phyloP scores from a whole-genome alignment of 2,113 vertebrate genomes.

The Ceyx margarethae region DNA sequence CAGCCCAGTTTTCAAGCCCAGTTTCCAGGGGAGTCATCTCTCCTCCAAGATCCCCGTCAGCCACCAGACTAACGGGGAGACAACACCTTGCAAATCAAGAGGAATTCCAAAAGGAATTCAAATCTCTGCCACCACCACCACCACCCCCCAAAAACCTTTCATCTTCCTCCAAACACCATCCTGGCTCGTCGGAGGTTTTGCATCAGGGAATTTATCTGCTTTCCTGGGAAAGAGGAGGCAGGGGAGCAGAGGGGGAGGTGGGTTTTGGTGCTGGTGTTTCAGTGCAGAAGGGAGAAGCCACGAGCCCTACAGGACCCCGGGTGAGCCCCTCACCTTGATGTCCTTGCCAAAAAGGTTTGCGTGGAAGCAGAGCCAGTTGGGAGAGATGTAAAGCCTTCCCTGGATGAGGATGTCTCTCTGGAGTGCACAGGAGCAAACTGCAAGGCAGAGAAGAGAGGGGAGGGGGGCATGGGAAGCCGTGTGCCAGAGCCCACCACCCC shows the following conservation, averaged over 20 bases:
- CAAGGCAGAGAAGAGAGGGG: background rate
- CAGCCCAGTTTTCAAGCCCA: constrained; percentile 39
- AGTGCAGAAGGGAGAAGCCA: background rate
- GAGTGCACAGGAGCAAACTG: constrained; percentile 95
- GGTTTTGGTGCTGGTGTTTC: background rate
- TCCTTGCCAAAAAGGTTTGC: constrained; percentile 96
- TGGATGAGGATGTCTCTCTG: constrained; percentile 94
- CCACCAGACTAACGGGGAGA: background rate
- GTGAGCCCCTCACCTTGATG: constrained; percentile 84
- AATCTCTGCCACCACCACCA: background rate
- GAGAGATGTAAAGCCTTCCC: constrained; percentile 94
- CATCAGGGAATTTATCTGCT: background rate
- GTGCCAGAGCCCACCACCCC: rapidly evolving
- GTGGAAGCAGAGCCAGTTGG: constrained; percentile 96
- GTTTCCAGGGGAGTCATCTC: background rate
- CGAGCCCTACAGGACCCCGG: rapidly evolving
- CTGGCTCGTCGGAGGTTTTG: background rate
- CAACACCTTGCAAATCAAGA: background rate
- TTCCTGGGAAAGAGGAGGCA: background rate
- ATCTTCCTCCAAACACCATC: background rate
- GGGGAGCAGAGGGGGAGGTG: background rate
- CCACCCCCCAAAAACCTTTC: background rate
- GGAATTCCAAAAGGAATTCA: background rate
- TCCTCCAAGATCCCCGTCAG: background rate
- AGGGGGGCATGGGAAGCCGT: background rate